These are phyloP conservation scores for Benthosema pterotum DNA, from an alignment of 2,797 vertebrate genomes.

Conservation along the genomic window DNA sequence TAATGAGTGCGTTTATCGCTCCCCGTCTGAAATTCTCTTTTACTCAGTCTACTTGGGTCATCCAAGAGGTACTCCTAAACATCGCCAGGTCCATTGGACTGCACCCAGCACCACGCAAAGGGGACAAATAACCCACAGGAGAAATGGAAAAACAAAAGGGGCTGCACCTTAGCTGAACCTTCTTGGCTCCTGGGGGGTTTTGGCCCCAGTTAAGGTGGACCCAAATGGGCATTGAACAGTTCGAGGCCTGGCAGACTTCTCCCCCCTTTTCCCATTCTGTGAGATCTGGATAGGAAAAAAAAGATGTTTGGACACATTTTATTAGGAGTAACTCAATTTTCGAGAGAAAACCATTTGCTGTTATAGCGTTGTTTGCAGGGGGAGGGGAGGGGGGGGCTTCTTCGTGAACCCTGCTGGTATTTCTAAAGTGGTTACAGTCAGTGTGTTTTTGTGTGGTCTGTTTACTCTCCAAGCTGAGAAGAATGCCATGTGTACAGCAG, in stretches of 20 bases:
- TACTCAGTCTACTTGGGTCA: not conserved
- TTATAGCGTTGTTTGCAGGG: conserved; percentile 53
- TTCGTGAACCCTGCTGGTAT: conserved; percentile 61
- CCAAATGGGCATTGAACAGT: conserved; percentile 21
- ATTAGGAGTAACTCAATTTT: conserved; percentile 43
- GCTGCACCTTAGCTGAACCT: conserved; percentile 14
- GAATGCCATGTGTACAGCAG: conserved; percentile 62
- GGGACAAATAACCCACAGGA: not conserved
- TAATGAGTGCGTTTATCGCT: no score
- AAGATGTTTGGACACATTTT: conserved; percentile 43
- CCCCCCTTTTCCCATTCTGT: not conserved
- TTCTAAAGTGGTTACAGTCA: conserved; percentile 71
- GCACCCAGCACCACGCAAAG: not conserved
- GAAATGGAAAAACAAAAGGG: conserved; percentile 1
- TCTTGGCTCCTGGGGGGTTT: not conserved
- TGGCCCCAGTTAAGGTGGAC: conserved; percentile 8
- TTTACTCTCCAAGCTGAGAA: conserved; percentile 66
- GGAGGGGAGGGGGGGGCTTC: conserved; percentile 57
- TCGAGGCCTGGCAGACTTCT: conserved; percentile 34
- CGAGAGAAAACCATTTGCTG: conserved; percentile 52
- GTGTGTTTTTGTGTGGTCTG: conserved; percentile 72
- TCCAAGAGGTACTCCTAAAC: conserved; percentile 18
- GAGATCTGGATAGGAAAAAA: conserved; percentile 29
- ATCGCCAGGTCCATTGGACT: conserved; percentile 5
- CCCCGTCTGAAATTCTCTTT: no score